A percentile compares a stretch with the other conserved stretches of the same genome.
phyloP scores from a whole-genome alignment of 2,888 invertebrate genomes.

The Pomacea canaliculata region DNA sequence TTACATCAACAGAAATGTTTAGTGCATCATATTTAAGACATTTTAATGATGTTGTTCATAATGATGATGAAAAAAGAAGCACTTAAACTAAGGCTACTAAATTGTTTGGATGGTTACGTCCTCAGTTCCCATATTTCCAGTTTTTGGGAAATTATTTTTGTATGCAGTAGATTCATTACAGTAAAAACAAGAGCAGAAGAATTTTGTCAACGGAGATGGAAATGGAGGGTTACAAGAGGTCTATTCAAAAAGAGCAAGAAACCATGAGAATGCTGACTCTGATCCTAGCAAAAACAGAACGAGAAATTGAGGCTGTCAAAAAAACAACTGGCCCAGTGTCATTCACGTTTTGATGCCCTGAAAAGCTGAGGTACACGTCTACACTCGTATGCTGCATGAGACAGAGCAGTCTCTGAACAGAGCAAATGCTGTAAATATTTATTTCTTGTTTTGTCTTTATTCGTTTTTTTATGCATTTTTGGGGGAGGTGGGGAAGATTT shows the following conservation, averaged over 20 bases:
- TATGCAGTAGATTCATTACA: constrained; percentile 61
- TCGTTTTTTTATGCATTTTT: too few relatives aligned
- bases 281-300: constrained; percentile 66
- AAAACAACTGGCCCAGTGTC: constrained; percentile 62
- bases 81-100: too few relatives aligned
- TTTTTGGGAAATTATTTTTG: background rate
- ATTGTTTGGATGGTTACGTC: too few relatives aligned
- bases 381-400: constrained; percentile 61
- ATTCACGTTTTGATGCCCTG: constrained; percentile 65
- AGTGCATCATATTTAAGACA: too few relatives aligned
- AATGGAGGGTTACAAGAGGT: constrained; percentile 68
- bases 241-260: constrained; percentile 68
- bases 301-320: constrained; percentile 67
- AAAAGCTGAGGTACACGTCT: constrained; percentile 67
- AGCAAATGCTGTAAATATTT: background rate
- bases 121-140: too few relatives aligned
- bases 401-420: background rate
- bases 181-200: constrained; percentile 66
- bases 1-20: too few relatives aligned
- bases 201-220: constrained; percentile 67
- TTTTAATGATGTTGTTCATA: too few relatives aligned
- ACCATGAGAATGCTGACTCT: constrained; percentile 68
- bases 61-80: too few relatives aligned
- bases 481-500: too few relatives aligned
- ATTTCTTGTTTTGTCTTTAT: too few relatives aligned